phyloP scores from a whole-genome alignment of 2,113 vertebrate species.

The Candoia aspera region DNA sequence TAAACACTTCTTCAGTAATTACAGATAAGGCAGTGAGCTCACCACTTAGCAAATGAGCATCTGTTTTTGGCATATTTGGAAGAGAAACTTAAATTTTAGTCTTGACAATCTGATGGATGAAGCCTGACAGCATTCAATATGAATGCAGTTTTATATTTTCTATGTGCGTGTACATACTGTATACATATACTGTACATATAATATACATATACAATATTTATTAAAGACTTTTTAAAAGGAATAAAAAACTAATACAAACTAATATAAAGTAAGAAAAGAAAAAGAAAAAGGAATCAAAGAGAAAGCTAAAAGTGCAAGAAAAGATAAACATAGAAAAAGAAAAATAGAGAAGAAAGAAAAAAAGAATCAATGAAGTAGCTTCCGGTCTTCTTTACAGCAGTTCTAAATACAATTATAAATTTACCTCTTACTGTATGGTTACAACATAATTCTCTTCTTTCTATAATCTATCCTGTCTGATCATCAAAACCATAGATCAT shows the following conservation, averaged over 20 bases:
- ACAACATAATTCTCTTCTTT: background rate
- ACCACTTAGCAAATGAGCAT: slow-evolving; percentile 64
- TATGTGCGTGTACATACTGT: background rate
- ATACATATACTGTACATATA: too few relatives aligned
- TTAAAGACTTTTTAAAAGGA: background rate
- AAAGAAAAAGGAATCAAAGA: background rate
- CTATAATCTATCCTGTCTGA: background rate
- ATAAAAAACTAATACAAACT: too few relatives aligned
- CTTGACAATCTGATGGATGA: slow-evolving; percentile 12
- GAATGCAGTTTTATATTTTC: background rate
- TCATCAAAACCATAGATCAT: background rate
- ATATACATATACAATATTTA: background rate
- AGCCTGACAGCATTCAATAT: background rate
- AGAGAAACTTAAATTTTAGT: slow-evolving; percentile 60
- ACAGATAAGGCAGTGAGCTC: slow-evolving; percentile 63
- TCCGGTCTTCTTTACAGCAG: background rate
- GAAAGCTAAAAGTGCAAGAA: background rate
- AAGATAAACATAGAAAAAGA: too few relatives aligned
- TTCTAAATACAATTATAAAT: background rate
- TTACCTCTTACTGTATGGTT: background rate
- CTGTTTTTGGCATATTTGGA: slow-evolving; percentile 58
- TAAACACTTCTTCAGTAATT: slow-evolving; percentile 65
- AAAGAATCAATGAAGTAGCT: background rate
- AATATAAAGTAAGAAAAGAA: background rate
- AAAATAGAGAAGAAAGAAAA: background rate